phyloP scores from a whole-genome alignment of 2,888 invertebrate species.

The Stomorhina lunata region DNA sequence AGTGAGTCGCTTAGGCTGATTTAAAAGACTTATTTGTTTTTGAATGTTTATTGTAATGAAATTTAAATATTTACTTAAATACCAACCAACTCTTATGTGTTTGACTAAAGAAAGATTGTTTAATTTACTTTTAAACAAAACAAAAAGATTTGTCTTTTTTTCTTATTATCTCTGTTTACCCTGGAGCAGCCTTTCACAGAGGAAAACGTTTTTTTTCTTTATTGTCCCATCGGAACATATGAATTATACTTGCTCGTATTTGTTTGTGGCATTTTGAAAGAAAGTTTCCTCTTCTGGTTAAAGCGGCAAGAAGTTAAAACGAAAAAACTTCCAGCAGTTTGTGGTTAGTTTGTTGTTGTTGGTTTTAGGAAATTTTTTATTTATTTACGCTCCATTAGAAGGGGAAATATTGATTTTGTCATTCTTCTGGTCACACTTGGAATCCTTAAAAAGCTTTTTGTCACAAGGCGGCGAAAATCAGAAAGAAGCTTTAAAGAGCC shows the following conservation, averaged over 20 bases:
- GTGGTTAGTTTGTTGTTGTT: conserved; percentile 33
- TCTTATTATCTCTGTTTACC: conserved; percentile 21
- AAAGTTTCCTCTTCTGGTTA: conserved; percentile 26
- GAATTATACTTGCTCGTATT: background rate
- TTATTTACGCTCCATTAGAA: conserved; percentile 15
- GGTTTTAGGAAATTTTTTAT: conserved; percentile 29
- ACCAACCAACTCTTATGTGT: too few relatives aligned
- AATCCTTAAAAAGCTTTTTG: background rate
- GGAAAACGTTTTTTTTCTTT: conserved; percentile 24
- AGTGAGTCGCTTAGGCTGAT: background rate
- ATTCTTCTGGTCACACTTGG: background rate
- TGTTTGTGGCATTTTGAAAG: conserved; percentile 16
- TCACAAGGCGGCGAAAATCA: background rate
- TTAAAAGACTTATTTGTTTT: background rate
- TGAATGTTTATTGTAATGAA: conserved; percentile 19
- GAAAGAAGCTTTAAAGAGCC: background rate
- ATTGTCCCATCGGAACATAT: too few relatives aligned
- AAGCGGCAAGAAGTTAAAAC: background rate
- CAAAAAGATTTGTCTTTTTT: conserved; percentile 17
- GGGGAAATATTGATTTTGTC: conserved; percentile 21
- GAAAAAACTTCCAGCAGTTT: background rate
- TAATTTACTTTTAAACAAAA: background rate
- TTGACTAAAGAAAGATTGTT: background rate
- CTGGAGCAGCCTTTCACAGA: conserved; percentile 47
- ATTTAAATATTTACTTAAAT: conserved; percentile 35